phyloP scores from a whole-genome alignment of 2,113 vertebrate species.

The Chlamydotis undulata region DNA sequence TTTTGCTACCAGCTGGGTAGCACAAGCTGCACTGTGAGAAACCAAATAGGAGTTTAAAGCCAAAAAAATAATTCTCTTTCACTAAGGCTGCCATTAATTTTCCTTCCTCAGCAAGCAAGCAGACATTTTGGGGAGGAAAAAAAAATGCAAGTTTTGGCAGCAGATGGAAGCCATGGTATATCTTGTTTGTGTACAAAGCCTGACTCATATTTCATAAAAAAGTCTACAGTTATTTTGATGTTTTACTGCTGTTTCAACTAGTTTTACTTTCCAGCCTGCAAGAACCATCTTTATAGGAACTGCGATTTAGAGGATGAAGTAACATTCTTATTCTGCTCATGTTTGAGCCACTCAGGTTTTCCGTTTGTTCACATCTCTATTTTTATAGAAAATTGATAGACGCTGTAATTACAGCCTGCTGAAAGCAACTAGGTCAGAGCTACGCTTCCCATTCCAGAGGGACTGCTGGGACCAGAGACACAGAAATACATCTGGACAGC shows the following conservation, averaged over 20 bases:
- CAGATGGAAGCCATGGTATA: background rate
- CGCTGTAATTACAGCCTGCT: constrained; percentile 33
- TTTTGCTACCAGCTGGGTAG: background rate
- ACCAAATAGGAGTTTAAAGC: background rate
- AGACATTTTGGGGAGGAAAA: background rate
- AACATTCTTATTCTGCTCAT: constrained; percentile 34
- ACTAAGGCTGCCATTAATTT: background rate
- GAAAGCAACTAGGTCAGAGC: constrained; percentile 60
- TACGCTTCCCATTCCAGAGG: background rate
- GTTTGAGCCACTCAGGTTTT: constrained; percentile 31
- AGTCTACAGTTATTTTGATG: background rate
- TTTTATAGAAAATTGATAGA: constrained; percentile 48
- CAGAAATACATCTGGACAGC: background rate
- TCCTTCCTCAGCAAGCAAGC: constrained; percentile 4
- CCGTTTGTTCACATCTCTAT: constrained; percentile 7
- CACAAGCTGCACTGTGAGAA: background rate
- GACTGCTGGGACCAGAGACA: background rate
- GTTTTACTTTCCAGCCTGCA: constrained; percentile 1
- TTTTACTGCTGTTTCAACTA: background rate
- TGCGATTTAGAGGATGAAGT: background rate
- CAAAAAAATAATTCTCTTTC: background rate
- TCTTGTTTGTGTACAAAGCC: background rate
- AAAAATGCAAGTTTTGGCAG: background rate
- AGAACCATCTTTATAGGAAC: background rate
- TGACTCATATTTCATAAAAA: background rate